Evolutionary conservation across 2,113 vertebrate genomes (phyloP).

Genomic region (Lates calcarifer): DNA sequence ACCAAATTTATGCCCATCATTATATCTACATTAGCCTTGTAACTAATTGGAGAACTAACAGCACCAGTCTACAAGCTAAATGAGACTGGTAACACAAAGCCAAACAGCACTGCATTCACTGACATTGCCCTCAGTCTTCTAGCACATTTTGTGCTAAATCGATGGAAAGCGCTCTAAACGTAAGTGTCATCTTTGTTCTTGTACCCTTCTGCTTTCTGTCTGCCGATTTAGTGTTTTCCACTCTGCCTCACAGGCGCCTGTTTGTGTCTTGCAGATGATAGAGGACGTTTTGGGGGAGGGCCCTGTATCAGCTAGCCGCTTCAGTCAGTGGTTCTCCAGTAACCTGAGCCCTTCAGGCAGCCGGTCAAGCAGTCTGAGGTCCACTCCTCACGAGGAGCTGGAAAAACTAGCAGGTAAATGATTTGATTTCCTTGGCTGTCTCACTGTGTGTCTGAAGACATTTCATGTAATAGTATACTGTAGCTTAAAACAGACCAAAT

Average conservation of each 20-base stretch:
- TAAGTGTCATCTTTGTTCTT: conserved; percentile 75
- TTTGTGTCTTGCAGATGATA: conserved; percentile 90
- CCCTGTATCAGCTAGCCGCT: conserved; percentile 92
- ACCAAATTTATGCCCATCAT: conserved; percentile 85
- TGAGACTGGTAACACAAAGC: conserved; percentile 8
- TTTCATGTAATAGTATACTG: not conserved
- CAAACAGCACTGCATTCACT: conserved; percentile 39
- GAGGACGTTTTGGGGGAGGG: conserved; percentile 97
- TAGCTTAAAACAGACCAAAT: not conserved
- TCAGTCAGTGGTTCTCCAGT: conserved; percentile 96
- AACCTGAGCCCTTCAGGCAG: conserved; percentile 94
- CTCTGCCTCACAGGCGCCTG: conserved; percentile 34
- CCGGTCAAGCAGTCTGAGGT: conserved; percentile 94
- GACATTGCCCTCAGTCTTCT: conserved; percentile 32
- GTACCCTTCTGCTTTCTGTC: conserved; percentile 26
- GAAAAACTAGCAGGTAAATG: conserved; percentile 94
- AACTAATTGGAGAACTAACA: conserved; percentile 4
- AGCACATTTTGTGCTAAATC: conserved; percentile 69
- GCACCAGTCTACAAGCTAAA: conserved; percentile 9
- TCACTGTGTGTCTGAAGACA: not conserved
- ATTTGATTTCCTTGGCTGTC: conserved; percentile 7
- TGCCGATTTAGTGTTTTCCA: not conserved
- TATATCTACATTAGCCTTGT: not conserved
- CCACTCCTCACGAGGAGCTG: conserved; percentile 96
- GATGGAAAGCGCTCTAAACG: conserved; percentile 64